These are phyloP conservation scores for Takifugu rubripes DNA, from an alignment of 2,797 vertebrate species.

Conservation along the genomic window DNA sequence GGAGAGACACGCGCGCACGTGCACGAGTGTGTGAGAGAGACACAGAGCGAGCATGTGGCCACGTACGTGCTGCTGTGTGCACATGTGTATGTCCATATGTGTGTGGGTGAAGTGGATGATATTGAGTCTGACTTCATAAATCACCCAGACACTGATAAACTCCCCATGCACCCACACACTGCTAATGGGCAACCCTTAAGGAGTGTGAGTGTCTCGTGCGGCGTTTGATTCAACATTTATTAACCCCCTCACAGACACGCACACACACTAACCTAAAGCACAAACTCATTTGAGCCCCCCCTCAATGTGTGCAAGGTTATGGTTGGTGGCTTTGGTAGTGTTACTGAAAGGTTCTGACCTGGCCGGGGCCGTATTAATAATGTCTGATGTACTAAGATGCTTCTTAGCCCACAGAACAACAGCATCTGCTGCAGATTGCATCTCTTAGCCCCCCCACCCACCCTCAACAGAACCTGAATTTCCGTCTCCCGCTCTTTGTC, in stretches of 20 bases:
- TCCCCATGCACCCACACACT: conserved; percentile 77
- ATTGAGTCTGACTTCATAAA: conserved; percentile 81
- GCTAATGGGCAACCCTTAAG: conserved; percentile 80
- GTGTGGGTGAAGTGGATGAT: conserved; percentile 79
- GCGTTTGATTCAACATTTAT: conserved; percentile 80
- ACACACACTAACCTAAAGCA: conserved; percentile 42
- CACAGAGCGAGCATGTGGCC: conserved; percentile 54
- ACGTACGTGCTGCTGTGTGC: conserved; percentile 58
- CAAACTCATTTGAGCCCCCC: conserved; percentile 67
- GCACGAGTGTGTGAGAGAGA: conserved; percentile 1
- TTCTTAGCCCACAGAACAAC: conserved; percentile 53
- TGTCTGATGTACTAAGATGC: conserved; percentile 37
- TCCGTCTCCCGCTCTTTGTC: conserved; percentile 63
- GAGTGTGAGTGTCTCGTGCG: conserved; percentile 79
- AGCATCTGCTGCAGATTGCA: conserved; percentile 17
- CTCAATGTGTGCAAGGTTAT: conserved; percentile 29
- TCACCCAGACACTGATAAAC: conserved; percentile 80
- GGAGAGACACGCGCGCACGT: conserved; percentile 12
- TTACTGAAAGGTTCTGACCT: conserved; percentile 59
- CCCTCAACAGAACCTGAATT: conserved; percentile 62
- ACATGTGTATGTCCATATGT: conserved; percentile 76
- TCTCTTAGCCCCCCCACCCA: conserved; percentile 70
- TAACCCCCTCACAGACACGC: conserved; percentile 70
- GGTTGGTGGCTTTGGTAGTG: conserved; percentile 59
- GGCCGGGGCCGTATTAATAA: conserved; percentile 66